Evolutionary conservation across 1,140 invertebrate genomes (phyloP).

Genomic region (Ladona fulva): DNA sequence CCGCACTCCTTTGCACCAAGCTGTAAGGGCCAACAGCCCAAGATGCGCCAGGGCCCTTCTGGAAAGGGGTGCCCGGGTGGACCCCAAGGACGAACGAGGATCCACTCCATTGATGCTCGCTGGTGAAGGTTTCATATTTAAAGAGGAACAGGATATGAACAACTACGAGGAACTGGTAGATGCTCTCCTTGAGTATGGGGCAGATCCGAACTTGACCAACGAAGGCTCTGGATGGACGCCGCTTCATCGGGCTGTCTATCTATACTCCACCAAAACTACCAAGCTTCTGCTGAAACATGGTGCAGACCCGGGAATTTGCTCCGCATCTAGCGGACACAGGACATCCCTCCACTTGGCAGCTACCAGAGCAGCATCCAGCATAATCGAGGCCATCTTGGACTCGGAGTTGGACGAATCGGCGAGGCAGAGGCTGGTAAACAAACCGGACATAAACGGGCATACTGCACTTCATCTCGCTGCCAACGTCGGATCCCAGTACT

Average conservation of each 20-base stretch:
- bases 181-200: background rate
- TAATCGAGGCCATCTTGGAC: background rate
- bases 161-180: background rate
- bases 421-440: background rate
- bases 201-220: background rate
- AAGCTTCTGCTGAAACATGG: constrained; percentile 6
- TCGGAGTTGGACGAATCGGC: background rate
- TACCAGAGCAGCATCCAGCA: background rate
- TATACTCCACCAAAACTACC: too few species aligned
- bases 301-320: background rate
- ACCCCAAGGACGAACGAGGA: background rate
- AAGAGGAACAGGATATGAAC: background rate
- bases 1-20: constrained; percentile 13
- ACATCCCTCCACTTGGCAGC: background rate
- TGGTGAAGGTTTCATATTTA: background rate
- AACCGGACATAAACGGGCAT: background rate
- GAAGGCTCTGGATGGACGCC: background rate
- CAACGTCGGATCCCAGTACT: background rate
- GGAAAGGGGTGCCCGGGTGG: background rate
- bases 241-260: background rate
- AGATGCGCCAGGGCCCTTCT: background rate
- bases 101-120: background rate
- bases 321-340: background rate
- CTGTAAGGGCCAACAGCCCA: background rate
- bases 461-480: constrained; percentile 11